Percentiles rank a stretch among this genome's conserved stretches.
Conservation (phyloP, 2,113 vertebrate species). For the Melierax canorus region DNA sequence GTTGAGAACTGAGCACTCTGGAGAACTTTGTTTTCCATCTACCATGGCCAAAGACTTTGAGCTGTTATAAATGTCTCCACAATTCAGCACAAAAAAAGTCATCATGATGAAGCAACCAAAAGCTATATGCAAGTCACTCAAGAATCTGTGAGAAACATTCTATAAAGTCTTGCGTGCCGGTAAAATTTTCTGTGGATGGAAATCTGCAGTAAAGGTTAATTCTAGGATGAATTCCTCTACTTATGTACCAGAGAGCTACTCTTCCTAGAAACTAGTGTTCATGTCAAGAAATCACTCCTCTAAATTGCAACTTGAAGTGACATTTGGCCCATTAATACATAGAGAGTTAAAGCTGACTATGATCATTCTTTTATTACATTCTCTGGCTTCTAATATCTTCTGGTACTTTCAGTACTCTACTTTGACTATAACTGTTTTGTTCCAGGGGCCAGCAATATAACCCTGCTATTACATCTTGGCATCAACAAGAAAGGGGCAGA, state of each 20-base stretch:
- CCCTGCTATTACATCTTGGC: not conserved
- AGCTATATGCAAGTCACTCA: not conserved
- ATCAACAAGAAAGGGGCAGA: not conserved
- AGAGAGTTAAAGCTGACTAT: not conserved
- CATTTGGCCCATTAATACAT: not conserved
- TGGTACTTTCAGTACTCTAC: not conserved
- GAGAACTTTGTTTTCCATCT: not conserved
- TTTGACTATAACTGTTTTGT: not conserved
- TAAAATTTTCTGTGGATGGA: not conserved
- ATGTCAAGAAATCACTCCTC: not conserved
- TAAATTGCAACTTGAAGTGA: not conserved
- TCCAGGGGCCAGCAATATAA: not conserved
- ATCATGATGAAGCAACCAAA: not conserved
- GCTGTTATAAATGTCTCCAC: not conserved
- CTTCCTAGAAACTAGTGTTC: not conserved
- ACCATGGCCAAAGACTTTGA: not conserved
- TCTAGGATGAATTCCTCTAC: not conserved
- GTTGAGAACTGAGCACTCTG: not conserved
- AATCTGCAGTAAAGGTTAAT: not conserved
- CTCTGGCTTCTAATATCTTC: not conserved
- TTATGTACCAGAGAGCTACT: not conserved
- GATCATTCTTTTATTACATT: slow-evolving; percentile 21
- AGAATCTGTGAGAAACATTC: not conserved
- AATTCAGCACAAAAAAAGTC: not conserved
- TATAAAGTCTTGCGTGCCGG: not conserved